Percentiles rank a stretch among this genome's conserved stretches.
Conservation (phyloP, 2,113 vertebrate genomes). For the Phalacrocorax pelagicus region DNA sequence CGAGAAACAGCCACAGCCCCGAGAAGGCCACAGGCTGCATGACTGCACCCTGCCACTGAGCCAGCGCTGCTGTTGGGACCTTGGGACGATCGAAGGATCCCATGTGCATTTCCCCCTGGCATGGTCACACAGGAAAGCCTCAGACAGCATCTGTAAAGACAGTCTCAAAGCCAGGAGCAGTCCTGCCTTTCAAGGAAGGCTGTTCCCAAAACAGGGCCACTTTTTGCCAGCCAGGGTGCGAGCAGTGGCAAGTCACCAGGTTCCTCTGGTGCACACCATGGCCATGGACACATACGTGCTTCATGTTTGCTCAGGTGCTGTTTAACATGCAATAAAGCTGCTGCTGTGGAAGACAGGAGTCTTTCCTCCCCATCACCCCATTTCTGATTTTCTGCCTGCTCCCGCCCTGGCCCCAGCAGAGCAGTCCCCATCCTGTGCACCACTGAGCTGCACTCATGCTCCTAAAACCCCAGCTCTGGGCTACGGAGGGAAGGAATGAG, state of each 20-base stretch:
- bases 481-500: background rate
- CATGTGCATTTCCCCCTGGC: accelerated
- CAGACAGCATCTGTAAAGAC: too few species aligned
- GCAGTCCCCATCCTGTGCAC: background rate
- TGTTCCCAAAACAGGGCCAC: background rate
- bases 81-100: background rate
- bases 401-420: background rate
- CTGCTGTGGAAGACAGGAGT: background rate
- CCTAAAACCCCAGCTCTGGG: background rate
- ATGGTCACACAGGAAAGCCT: background rate
- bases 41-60: background rate
- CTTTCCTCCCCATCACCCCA: background rate
- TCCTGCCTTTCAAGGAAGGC: background rate
- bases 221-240: background rate
- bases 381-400: background rate
- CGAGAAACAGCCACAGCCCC: background rate
- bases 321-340: background rate
- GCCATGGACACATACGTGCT: background rate
- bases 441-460: background rate
- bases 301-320: background rate
- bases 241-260: background rate
- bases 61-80: background rate
- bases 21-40: background rate
- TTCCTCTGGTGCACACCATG: background rate
- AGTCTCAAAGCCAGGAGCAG: background rate